Conservation (phyloP, 2,797 vertebrate species). For the Spinibarbus caldwelli region DNA sequence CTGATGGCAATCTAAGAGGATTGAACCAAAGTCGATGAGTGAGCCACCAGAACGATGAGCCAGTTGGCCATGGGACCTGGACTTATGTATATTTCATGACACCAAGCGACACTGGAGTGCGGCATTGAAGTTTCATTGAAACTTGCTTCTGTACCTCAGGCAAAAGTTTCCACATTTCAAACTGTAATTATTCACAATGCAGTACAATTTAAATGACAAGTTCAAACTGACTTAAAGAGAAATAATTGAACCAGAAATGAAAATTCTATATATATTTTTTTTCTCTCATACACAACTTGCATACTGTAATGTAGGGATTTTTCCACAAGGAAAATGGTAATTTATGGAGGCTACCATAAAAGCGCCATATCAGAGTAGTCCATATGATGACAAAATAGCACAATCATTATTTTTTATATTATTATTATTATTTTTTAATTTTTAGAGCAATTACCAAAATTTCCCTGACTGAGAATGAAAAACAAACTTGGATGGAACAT, state of each 20-base stretch:
- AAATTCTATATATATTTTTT: no score
- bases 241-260: neutral
- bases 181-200: neutral
- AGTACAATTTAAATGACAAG: neutral
- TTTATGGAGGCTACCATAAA: neutral
- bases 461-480: neutral
- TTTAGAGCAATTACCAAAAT: neutral
- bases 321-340: neutral
- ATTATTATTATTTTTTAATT: neutral
- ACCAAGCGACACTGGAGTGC: neutral
- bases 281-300: neutral
- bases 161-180: neutral
- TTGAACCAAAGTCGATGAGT: neutral
- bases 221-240: neutral
- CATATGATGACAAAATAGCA: no score
- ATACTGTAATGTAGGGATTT: neutral
- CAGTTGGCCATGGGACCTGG: slow-evolving; percentile 10
- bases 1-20: neutral
- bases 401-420: neutral
- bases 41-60: slow-evolving; percentile 7
- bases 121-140: neutral
- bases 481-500: no score
- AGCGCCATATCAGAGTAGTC: neutral
- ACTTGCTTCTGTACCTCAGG: neutral
- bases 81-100: slow-evolving; percentile 45